Evolutionary conservation across 2,888 invertebrate species (phyloP), one percentile per base, ranked within the genome.

Genomic region (Cheilosia soror): DNA sequence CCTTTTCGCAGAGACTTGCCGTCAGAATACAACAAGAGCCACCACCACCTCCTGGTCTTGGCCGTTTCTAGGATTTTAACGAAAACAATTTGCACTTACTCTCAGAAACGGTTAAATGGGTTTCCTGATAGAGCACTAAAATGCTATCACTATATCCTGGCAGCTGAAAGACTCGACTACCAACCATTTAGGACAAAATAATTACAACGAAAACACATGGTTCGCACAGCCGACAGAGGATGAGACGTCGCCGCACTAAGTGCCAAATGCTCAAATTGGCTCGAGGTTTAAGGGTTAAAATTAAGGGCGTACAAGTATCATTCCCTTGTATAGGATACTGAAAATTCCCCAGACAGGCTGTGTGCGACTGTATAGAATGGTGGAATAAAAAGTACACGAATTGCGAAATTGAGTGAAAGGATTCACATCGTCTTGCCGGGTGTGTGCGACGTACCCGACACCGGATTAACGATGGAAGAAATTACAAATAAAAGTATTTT

Each of bases 41-140:
- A 15, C 11, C 11, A 60, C 42, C 51, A 51, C 40, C 42, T 60
- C 51, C 51, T 65, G 49, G 65, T 65, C 71, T 71, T 77, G 60
- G 66, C 66, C 72, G 66, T 75, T 83, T 79, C 47, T 44, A 65
- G 44, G 65, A 66, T 66, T 85, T 80, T 85, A 80, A 85, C 76
- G 80, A 80, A 85, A 80, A 80, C 84, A 85, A 85, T 85, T 80
- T 85, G 76, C 84, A 85, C 79, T 80, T 80, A 80, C 76, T 80
- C 69, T 57, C 55, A 62, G 42, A 72, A 77, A 60, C 65, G 47
- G 62, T 58, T 82, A 71, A 65, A 65, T 65, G 60, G 72, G 51
- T 58, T 72, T 51, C 42, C 42, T 57, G 47, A 57, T 47, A 63
- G 58, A 62, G 76, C 76, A 81, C 63, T 81, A 53, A 79, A 79